These are phyloP conservation scores for Sclerurus mexicanus DNA, from an alignment of 2,113 vertebrate species.

Conservation along the genomic window DNA sequence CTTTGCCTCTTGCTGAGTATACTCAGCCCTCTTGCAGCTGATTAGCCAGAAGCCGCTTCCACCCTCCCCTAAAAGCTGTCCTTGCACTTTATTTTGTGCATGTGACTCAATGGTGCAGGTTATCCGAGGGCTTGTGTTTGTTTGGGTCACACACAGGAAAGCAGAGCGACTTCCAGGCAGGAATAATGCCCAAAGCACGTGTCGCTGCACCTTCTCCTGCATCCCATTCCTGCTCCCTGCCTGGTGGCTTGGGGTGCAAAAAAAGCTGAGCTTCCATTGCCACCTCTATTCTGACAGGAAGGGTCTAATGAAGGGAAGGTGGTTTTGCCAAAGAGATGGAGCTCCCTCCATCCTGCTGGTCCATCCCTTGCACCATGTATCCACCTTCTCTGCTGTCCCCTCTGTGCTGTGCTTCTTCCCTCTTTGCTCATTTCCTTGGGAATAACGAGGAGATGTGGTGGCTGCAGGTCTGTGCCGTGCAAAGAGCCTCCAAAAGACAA, in stretches of 20 bases:
- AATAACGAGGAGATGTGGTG: not conserved
- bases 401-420: rapidly evolving
- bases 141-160: not conserved
- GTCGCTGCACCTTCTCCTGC: not conserved
- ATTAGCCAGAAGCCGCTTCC: not conserved
- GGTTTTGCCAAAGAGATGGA: not conserved
- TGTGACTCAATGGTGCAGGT: not conserved
- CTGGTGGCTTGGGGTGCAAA: not conserved
- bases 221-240: not conserved
- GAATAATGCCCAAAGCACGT: not conserved
- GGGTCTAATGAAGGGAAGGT: rapidly evolving
- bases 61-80: not conserved
- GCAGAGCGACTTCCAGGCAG: not conserved
- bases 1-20: not conserved
- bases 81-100: not conserved
- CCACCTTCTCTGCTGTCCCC: not conserved
- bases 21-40: not conserved
- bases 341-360: not conserved
- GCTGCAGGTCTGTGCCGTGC: not conserved
- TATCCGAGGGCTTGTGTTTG: not conserved
- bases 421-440: not conserved
- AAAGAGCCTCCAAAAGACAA: not conserved
- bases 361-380: not conserved
- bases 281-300: not conserved
- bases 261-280: not conserved